Base-by-base conservation (phyloP, 2,797 vertebrate species). In the Sebastes umbrosus region DNA sequence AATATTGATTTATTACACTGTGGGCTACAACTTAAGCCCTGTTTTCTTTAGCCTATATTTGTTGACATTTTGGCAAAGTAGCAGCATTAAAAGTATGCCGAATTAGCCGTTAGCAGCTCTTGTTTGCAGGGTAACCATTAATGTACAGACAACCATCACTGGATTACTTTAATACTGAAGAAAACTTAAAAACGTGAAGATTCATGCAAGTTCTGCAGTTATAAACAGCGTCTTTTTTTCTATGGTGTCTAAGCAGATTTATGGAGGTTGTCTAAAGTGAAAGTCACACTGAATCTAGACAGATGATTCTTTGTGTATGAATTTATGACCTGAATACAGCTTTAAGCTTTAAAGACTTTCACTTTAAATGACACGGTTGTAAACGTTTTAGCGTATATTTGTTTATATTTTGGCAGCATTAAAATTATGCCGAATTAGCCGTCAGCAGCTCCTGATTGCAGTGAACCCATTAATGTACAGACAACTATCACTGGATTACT, bases 21-120 rank as follows among this genome's bases (percentile, higher is more conserved):
- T 22, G 34, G n/a, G 20, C 9, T 9, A 59, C 27, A 59, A 59
- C 57, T n/a, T 52, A 4, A n/a, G 43, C 43, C 16, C 22, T 55
- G 39, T 0, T 55, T 55, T 8, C 2, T 50, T 29, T n/a, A 8
- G 52, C 50, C 13, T 9, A 55, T 10, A 32, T 20, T 25, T 62
- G 8, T 16, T 58, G 1, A 5, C 0, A 58, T 25, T 8, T 58
- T 12, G 5, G 31, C 0, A 57, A 43, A 22, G 1, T 32, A n/a
- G 20, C 29, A 11, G 5, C 24, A 5, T 14, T 59, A 29, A n/a
- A 46, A 29, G 4, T 4, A 8, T 20, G 10, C 52, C 2, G 14
- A 25, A 57, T 25, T 12, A 57, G 4, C 10, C 2, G 0, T 25
- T 7, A 57, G 52, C 22, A 20, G 31, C 14, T 29, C 57, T 25